Conservation (phyloP, 2,113 vertebrate species). For the Morone saxatilis region DNA sequence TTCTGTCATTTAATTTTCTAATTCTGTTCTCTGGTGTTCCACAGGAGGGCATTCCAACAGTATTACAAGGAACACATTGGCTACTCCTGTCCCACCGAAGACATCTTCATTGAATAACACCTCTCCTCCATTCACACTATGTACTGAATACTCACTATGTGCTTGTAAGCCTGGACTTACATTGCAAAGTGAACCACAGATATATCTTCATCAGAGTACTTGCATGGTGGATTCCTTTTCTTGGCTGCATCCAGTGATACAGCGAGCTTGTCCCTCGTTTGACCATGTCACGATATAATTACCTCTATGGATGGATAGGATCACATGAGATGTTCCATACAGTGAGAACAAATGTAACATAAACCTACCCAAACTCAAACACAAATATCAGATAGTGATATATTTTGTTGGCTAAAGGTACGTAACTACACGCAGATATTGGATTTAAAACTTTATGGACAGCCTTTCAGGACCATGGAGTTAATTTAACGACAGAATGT, state of each 20-base stretch:
- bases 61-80: conserved; percentile 97
- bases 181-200: conserved; percentile 53
- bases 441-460: conserved; percentile 3
- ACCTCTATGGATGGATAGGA: conserved; percentile 46
- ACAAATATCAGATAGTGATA: conserved; percentile 14
- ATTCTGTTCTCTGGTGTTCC: conserved; percentile 25
- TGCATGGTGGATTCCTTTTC: conserved; percentile 80
- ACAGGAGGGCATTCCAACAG: conserved; percentile 96
- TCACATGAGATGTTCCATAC: conserved; percentile 19
- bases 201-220: conserved; percentile 53
- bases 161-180: conserved; percentile 66
- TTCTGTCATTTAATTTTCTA: neutral
- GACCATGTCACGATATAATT: conserved; percentile 34
- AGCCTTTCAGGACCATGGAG: conserved; percentile 13
- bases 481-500: conserved; percentile 31
- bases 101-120: conserved; percentile 97
- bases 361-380: conserved; percentile 2
- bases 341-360: conserved; percentile 14
- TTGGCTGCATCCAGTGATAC: conserved; percentile 55
- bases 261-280: conserved; percentile 24
- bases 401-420: conserved; percentile 19
- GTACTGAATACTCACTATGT: conserved; percentile 55
- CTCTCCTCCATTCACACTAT: conserved; percentile 28
- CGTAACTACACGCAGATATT: conserved; percentile 6
- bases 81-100: conserved; percentile 97